Evolutionary conservation across 2,797 vertebrate species (phyloP).

Genomic region (Periophthalmus magnuspinnatus): DNA sequence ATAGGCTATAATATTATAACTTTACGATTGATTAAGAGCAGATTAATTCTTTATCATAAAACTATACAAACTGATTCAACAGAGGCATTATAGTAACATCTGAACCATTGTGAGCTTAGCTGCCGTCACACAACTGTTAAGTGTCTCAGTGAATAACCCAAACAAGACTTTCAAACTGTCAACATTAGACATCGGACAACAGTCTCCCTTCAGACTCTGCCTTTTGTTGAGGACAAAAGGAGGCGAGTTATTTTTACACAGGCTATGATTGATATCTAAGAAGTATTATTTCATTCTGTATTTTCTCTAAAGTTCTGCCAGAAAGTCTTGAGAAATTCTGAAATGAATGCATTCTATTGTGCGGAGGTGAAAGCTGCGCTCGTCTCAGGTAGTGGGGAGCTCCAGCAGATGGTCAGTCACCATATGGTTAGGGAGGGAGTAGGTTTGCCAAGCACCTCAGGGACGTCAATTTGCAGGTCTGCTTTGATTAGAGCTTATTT

Average conservation of each 20-base stretch:
- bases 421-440: constrained; percentile 53
- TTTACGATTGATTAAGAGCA: no score
- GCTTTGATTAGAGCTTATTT: constrained; percentile 50
- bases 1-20: no score
- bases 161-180: no score
- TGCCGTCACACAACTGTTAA: no score
- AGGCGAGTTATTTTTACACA: not conserved
- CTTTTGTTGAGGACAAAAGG: not conserved
- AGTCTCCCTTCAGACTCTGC: no score
- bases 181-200: no score
- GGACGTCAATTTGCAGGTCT: constrained; percentile 45
- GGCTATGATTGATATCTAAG: not conserved
- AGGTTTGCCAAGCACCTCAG: constrained; percentile 45
- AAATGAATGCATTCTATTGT: constrained; percentile 28
- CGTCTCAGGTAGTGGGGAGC: constrained; percentile 20
- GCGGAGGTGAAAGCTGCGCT: constrained; percentile 39
- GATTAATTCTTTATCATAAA: not conserved
- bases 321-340: constrained; percentile 3
- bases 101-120: not conserved
- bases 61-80: not conserved
- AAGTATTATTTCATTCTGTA: not conserved
- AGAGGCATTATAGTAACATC: no score
- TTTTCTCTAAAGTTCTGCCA: constrained; percentile 13
- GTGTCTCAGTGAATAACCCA: no score
- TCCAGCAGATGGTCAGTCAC: constrained; percentile 52